Percentiles rank a stretch among this genome's conserved stretches.
Conservation (phyloP, 1,140 invertebrate genomes). For the Papilio aristodemus region DNA sequence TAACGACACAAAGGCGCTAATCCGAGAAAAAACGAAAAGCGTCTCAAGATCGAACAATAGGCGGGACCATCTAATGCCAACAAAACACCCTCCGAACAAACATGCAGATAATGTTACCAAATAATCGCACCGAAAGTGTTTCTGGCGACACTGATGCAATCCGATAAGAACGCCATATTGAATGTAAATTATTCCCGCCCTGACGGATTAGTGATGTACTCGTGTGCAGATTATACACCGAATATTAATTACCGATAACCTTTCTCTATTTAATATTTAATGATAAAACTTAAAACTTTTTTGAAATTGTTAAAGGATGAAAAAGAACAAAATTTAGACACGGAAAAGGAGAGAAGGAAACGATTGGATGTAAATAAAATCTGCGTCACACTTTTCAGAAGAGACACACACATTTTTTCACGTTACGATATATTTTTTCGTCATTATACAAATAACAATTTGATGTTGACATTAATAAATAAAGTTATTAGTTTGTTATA, state of each 20-base stretch:
- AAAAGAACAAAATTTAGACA: too few species aligned
- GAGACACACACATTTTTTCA: too few species aligned
- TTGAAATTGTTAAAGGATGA: too few species aligned
- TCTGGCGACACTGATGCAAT: conserved; percentile 49
- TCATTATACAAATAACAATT: too few species aligned
- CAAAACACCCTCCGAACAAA: conserved; percentile 34
- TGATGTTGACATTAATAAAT: too few species aligned
- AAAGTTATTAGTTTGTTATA: not conserved
- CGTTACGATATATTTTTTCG: too few species aligned
- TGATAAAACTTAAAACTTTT: too few species aligned
- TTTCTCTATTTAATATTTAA: too few species aligned
- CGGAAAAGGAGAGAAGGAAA: too few species aligned
- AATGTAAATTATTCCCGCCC: conserved; percentile 25
- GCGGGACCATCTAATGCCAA: conserved; percentile 28
- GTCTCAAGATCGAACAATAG: conserved; percentile 33
- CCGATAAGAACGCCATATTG: conserved; percentile 40
- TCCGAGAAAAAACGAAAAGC: conserved; percentile 36
- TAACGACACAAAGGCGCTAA: conserved; percentile 32
- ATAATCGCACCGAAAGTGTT: conserved; percentile 55
- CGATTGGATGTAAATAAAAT: too few species aligned
- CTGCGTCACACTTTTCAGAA: too few species aligned
- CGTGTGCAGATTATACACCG: not conserved
- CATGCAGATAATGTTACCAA: conserved; percentile 41
- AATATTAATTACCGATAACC: too few species aligned
- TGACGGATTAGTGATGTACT: conserved; percentile 33